Evolutionary conservation across 2,113 vertebrate genomes (phyloP), one percentile per base, ranked within the genome.

Genomic region (Dipodomys merriami): DNA sequence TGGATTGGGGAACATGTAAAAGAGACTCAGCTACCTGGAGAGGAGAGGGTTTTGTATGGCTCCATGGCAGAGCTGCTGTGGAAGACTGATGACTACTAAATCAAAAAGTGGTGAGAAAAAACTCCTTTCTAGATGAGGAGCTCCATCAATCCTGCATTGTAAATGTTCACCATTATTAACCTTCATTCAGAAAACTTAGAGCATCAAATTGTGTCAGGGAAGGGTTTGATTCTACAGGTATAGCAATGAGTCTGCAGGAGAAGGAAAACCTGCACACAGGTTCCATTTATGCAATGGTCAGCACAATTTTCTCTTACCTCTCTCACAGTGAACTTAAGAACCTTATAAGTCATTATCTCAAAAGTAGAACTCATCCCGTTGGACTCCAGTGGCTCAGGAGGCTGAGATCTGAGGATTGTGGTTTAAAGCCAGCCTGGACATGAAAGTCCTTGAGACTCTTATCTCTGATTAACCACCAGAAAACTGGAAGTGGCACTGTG

Each of bases 261-360:
- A 30, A 91, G 73, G 49, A 49, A 49, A n/a, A 2, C 23, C 53
- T 76, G 3, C 9, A 1, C 1, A 0, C 4, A 27, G 2, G 49
- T 9, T 53, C 33, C 68, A 64, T 68, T 82, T 64, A 73, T 67
- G 46, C 22, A 88, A 2, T 29, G 44, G 8, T 15, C 27, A 68
- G 10, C 25, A 19, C 57, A 1, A 53, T 68, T n/a, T 35, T 39
- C 33, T n/a, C 35, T 29, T 13, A 39, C 16, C 1, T 0, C 72
- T 87, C 35, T 94, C 13, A 5, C 4, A 6, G 12, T 68, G 82
- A 57, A 39, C 57, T 60, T 72, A 64, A 80, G 85, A 60, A 83
- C 1, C 7, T 46, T 1, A 0, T 20, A 4, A 46, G 7, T 78
- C 16, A 19, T n/a, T 9, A 4, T 7, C 29, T 35, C 22, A 82